These are phyloP conservation scores for Pantelozetes paolii DNA, from an alignment of 2,888 invertebrate genomes.

Conservation along the genomic window DNA sequence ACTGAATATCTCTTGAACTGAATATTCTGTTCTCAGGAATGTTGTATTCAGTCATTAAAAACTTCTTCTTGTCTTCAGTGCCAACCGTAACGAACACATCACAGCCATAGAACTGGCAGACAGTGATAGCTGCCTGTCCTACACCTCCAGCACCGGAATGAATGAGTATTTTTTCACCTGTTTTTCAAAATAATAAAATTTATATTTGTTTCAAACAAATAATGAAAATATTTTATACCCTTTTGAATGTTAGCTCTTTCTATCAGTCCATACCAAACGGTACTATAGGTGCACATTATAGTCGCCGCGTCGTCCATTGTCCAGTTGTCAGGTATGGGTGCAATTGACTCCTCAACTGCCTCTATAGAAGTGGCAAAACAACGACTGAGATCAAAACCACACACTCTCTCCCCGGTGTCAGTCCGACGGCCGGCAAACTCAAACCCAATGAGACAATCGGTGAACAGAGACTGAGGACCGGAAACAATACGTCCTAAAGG, in stretches of 20 bases:
- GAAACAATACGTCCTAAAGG: slow-evolving; percentile 55
- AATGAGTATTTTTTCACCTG: slow-evolving; percentile 76
- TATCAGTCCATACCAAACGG: slow-evolving; percentile 74
- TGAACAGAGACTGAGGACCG: slow-evolving; percentile 49
- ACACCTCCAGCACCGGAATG: slow-evolving; percentile 91
- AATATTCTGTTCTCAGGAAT: slow-evolving; percentile 75
- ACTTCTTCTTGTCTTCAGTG: slow-evolving; percentile 69
- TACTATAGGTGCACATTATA: slow-evolving; percentile 86
- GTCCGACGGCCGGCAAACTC: slow-evolving; percentile 80
- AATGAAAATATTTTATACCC: slow-evolving; percentile 80
- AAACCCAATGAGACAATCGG: slow-evolving; percentile 88
- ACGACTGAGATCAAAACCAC: slow-evolving; percentile 84
- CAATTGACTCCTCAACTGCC: slow-evolving; percentile 58
- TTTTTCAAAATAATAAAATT: slow-evolving; percentile 61
- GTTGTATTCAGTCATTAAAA: slow-evolving; percentile 75
- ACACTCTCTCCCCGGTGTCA: slow-evolving; percentile 68
- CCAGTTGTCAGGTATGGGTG: slow-evolving; percentile 73
- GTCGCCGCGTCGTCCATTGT: slow-evolving; percentile 86
- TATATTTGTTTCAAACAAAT: slow-evolving; percentile 67
- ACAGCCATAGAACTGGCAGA: slow-evolving; percentile 82
- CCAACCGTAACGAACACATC: slow-evolving; percentile 85
- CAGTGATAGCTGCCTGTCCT: slow-evolving; percentile 91
- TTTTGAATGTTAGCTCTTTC: slow-evolving; percentile 76
- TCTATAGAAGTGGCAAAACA: slow-evolving; percentile 83
- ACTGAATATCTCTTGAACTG: slow-evolving; percentile 82